These are phyloP conservation scores for Colletes gigas DNA, from an alignment of 1,140 invertebrate species.

Conservation along the genomic window DNA sequence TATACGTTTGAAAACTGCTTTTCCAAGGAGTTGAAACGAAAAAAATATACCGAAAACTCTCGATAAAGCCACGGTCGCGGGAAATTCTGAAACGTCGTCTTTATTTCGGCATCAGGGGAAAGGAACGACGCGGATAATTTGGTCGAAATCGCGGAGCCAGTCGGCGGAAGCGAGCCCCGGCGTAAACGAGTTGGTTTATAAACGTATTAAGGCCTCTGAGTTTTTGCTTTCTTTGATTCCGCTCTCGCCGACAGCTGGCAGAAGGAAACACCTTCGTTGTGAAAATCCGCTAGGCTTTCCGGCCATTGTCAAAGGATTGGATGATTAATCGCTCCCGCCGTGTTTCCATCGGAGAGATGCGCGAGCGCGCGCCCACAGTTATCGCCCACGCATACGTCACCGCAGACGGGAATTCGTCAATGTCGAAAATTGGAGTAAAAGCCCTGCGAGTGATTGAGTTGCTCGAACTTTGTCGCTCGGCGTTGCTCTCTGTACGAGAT, in stretches of 20 bases:
- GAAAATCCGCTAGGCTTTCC: conserved; percentile 52
- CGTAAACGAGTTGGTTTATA: conserved; percentile 30
- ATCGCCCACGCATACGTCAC: conserved; percentile 45
- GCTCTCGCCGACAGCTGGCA: conserved; percentile 7
- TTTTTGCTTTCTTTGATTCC: conserved; percentile 45
- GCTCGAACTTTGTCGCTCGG: conserved; percentile 31
- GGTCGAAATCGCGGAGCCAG: background rate
- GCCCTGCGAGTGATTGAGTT: conserved; percentile 43
- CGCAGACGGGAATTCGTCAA: conserved; percentile 58
- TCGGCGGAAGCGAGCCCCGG: background rate
- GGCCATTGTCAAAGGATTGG: conserved; percentile 60
- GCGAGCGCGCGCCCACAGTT: background rate
- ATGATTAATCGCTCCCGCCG: conserved; percentile 56
- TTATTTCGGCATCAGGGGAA: background rate
- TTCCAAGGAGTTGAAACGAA: too few species aligned
- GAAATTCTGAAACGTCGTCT: background rate
- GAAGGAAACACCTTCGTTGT: conserved; percentile 37
- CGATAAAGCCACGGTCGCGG: background rate
- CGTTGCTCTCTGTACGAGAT: conserved; percentile 24
- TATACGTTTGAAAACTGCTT: too few species aligned
- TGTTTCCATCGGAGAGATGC: conserved; percentile 16
- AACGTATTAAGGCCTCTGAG: conserved; percentile 38
- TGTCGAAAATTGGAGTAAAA: conserved; percentile 58
- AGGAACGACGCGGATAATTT: background rate
- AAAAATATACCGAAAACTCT: too few species aligned